Base-by-base conservation (phyloP, 2,797 vertebrate species). In the Hipposideros larvatus region DNA sequence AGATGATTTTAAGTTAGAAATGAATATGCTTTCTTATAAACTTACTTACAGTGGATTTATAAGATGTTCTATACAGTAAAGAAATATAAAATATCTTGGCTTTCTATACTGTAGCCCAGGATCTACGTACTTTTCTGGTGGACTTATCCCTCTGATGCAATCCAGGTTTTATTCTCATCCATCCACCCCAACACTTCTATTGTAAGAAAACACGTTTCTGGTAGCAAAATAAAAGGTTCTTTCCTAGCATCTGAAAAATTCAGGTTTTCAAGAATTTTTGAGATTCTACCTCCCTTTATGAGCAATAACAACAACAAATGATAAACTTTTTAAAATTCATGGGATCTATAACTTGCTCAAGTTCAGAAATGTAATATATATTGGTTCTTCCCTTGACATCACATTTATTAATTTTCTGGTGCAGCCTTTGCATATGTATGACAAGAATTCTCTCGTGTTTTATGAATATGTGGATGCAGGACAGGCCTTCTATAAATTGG, bases 1-100 rank as follows among this genome's bases (percentile, higher is more conserved):
- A 51, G 24, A 90, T 43, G 1, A 22, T 75, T 71, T 91, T 43
- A 79, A 87, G 51, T 86, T 57, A 18, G n/a, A 97, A 85, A 70
- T 19, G 15, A 53, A 65, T 55, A 48, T 37, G 2, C 11, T 37
- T 85, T 87, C 26, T 73, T 77, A 74, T 10, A 90, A 83, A 66
- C 2, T 55, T 51, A 75, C 43, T 65, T 53, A 19, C 11, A 21
- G 51, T 59, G 9, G 6, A 41, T 84, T 48, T n/a, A 4, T 85
- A 87, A 80, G 26, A 43, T 68, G 8, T 59, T 59, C 57, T 26
- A 26, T 2, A 59, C 24, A 59, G 26, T 59, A 59, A 59, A 26
- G 22, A 59, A 59, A 59, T 59, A 8, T 59, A 10, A 26, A 59
- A 9, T 59, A 59, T 9, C 24, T 59, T 59, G 63, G 4, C 5